A percentile compares a stretch with the other conserved stretches of the same genome.
Evolutionary conservation across 1,140 invertebrate genomes (phyloP).

Genomic region (Ctenoplectra terminalis): DNA sequence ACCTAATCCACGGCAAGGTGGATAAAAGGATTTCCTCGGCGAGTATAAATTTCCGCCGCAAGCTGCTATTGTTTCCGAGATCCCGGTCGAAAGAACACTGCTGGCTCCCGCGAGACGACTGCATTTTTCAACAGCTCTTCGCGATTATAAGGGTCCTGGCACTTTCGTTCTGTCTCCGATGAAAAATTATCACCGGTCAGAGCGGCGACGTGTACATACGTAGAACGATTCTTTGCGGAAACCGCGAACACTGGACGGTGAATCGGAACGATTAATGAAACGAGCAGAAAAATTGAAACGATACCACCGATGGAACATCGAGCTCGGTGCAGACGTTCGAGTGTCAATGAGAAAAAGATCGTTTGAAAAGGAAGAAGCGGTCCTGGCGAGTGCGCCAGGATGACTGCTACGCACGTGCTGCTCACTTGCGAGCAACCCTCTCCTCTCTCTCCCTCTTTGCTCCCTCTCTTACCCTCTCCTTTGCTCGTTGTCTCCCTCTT

Average conservation of each 20-base stretch:
- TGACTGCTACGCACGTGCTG: conserved; percentile 75
- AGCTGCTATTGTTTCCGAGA: background rate
- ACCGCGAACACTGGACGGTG: too few species aligned
- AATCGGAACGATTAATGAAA: too few species aligned
- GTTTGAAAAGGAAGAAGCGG: conserved; percentile 57
- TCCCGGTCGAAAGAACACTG: background rate
- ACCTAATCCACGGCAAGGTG: conserved; percentile 8
- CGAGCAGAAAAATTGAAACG: too few species aligned
- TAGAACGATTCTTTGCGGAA: too few species aligned
- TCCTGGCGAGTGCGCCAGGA: conserved; percentile 72
- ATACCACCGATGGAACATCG: too few species aligned
- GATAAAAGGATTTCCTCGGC: background rate
- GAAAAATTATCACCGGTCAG: too few species aligned
- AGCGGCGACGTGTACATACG: too few species aligned
- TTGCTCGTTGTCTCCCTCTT: conserved; percentile 36
- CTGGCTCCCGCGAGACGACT: background rate
- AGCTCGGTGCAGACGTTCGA: background rate
- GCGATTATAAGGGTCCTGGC: too few species aligned
- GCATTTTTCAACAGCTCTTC: conserved; percentile 17
- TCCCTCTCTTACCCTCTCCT: conserved; percentile 24
- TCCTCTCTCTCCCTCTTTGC: conserved; percentile 49
- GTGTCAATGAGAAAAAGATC: background rate
- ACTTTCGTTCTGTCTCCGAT: background rate
- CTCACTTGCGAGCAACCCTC: conserved; percentile 68
- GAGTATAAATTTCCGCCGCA: background rate